These are phyloP conservation scores for Helleia helle DNA, from an alignment of 2,888 invertebrate species.

Conservation along the genomic window DNA sequence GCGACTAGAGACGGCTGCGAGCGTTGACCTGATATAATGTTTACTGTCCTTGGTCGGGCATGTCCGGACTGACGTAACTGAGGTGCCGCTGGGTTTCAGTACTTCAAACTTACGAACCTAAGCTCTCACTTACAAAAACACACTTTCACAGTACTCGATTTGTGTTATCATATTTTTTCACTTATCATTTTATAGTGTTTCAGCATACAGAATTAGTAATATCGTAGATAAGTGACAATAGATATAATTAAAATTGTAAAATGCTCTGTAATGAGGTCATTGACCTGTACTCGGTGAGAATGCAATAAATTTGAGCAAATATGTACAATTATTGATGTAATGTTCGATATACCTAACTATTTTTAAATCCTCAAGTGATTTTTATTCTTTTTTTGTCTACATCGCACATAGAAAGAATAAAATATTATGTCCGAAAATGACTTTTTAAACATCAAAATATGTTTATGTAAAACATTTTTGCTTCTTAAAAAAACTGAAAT, in stretches of 20 bases:
- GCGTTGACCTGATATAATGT: constrained; percentile 67
- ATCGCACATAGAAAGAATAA: too few relatives aligned
- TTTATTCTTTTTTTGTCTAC: too few relatives aligned
- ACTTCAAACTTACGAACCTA: constrained; percentile 6
- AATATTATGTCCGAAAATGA: too few relatives aligned
- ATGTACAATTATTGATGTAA: background rate
- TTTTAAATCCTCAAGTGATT: too few relatives aligned
- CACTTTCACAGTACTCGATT: too few relatives aligned
- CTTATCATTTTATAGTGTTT: constrained; percentile 8
- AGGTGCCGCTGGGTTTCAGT: constrained; percentile 69
- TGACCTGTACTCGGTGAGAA: constrained; percentile 29
- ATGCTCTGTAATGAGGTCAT: constrained; percentile 36
- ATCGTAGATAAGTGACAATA: constrained; percentile 23
- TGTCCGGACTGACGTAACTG: constrained; percentile 58
- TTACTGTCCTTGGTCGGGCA: constrained; percentile 63
- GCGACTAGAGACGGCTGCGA: constrained; percentile 55
- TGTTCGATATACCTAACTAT: too few relatives aligned
- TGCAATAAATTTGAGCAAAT: constrained; percentile 21
- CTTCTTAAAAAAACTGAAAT: too few relatives aligned
- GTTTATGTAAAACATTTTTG: too few relatives aligned
- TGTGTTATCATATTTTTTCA: too few relatives aligned
- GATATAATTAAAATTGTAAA: constrained; percentile 33
- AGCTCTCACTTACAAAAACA: background rate
- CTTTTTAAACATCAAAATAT: too few relatives aligned
- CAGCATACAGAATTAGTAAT: constrained; percentile 14